These are phyloP conservation scores for Amblyornis subalaris DNA, from an alignment of 2,113 vertebrate genomes.

Conservation along the genomic window DNA sequence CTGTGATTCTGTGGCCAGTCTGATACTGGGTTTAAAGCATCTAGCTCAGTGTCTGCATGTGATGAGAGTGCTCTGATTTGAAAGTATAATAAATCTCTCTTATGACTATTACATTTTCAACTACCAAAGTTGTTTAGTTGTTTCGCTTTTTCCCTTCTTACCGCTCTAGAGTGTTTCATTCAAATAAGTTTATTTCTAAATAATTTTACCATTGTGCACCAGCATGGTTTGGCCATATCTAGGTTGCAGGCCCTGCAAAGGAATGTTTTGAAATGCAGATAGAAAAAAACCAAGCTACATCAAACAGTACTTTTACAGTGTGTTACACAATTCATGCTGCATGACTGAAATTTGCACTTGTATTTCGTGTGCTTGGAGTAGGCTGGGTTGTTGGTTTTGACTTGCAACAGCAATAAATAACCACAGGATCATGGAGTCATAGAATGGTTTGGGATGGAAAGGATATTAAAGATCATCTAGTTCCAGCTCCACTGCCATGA, in stretches of 20 bases:
- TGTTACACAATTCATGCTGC: neutral
- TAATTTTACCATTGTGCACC: no score
- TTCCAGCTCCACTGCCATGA: neutral
- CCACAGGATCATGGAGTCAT: rapidly evolving
- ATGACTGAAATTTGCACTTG: neutral
- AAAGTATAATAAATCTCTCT: rapidly evolving
- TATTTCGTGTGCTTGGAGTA: neutral
- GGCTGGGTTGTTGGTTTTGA: neutral
- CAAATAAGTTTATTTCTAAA: neutral
- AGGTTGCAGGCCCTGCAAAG: neutral
- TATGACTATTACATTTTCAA: rapidly evolving
- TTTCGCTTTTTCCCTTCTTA: neutral
- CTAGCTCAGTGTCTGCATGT: neutral
- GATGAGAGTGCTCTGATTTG: neutral
- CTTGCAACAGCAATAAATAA: rapidly evolving
- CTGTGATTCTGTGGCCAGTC: rapidly evolving
- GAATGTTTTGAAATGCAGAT: neutral
- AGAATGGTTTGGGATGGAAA: neutral
- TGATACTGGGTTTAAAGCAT: neutral
- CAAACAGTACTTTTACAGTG: neutral
- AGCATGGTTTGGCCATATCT: neutral
- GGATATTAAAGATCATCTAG: neutral
- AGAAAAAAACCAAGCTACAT: neutral
- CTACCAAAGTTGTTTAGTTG: neutral
- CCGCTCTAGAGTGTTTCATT: neutral